Percentiles rank a stretch among this genome's conserved stretches.
Evolutionary conservation across 2,888 invertebrate species (phyloP).

Genomic region (Geotrupes spiniger): DNA sequence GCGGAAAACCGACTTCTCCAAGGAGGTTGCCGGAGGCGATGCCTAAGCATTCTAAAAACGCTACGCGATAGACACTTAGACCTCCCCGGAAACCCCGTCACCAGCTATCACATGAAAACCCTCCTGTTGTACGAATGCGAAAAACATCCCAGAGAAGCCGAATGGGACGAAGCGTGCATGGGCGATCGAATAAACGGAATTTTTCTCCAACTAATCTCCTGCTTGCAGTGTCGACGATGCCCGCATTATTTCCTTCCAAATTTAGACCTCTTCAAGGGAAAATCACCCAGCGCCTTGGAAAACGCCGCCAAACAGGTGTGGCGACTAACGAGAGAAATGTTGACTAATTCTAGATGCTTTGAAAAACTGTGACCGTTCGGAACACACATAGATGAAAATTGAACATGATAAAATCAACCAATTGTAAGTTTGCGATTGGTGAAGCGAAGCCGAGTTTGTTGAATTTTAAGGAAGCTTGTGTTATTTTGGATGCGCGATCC

Average conservation of each 20-base stretch:
- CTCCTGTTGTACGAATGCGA: slow-evolving; percentile 92
- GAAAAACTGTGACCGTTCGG: slow-evolving; percentile 80
- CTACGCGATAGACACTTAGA: slow-evolving; percentile 88
- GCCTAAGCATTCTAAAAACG: slow-evolving; percentile 85
- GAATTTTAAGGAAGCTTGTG: too few species aligned
- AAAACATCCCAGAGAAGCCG: slow-evolving; percentile 89
- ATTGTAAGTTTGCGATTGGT: too few species aligned
- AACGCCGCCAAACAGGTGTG: slow-evolving; percentile 92
- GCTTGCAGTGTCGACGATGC: slow-evolving; percentile 90
- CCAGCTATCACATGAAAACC: slow-evolving; percentile 87
- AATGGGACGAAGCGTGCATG: slow-evolving; percentile 90
- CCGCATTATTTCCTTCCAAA: slow-evolving; percentile 94
- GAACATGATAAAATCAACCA: not conserved
- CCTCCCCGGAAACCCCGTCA: slow-evolving; percentile 82
- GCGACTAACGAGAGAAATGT: slow-evolving; percentile 85
- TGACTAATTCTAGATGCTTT: slow-evolving; percentile 86
- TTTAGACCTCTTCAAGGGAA: slow-evolving; percentile 90
- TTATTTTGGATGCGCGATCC: not conserved
- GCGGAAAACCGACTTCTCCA: slow-evolving; percentile 87
- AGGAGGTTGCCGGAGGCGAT: slow-evolving; percentile 81
- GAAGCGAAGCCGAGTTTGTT: too few species aligned
- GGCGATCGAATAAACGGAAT: slow-evolving; percentile 92
- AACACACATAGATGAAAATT: too few species aligned
- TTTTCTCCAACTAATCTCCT: slow-evolving; percentile 92
- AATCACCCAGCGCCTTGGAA: slow-evolving; percentile 84